Conservation (phyloP, 2,113 vertebrate genomes). For the Atrichornis clamosus region DNA sequence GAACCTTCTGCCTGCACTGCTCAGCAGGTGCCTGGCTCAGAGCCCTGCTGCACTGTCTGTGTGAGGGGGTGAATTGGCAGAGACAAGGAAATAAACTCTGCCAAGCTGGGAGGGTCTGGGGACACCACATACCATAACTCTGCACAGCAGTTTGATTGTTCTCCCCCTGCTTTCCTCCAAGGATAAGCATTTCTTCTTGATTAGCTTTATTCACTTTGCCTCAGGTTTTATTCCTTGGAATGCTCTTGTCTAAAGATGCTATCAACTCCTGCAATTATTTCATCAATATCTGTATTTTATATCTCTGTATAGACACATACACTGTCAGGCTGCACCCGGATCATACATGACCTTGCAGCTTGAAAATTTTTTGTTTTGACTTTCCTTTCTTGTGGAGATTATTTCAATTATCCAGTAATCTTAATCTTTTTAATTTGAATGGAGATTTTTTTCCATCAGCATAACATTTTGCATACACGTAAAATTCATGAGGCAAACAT, state of each 20-base stretch:
- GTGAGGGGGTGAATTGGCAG: background rate
- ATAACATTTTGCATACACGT: background rate
- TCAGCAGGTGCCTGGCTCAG: background rate
- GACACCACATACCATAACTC: background rate
- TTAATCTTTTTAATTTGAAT: background rate
- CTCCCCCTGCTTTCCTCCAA: background rate
- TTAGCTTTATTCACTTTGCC: background rate
- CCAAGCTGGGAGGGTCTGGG: background rate
- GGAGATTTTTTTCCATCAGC: background rate
- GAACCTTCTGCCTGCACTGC: background rate
- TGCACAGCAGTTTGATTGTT: background rate
- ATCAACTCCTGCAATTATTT: background rate
- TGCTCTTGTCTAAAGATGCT: background rate
- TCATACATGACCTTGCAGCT: background rate
- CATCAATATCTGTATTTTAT: background rate
- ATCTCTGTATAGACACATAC: fast-evolving
- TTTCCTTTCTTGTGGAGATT: background rate
- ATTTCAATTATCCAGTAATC: background rate
- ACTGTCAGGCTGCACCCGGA: background rate
- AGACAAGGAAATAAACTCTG: background rate
- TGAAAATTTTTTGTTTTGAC: background rate
- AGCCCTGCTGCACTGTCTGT: background rate
- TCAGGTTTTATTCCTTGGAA: background rate
- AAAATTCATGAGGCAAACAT: background rate
- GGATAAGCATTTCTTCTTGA: background rate